These are phyloP conservation scores for Epinotia brunnichana DNA, from an alignment of 2,888 invertebrate species.

Conservation along the genomic window DNA sequence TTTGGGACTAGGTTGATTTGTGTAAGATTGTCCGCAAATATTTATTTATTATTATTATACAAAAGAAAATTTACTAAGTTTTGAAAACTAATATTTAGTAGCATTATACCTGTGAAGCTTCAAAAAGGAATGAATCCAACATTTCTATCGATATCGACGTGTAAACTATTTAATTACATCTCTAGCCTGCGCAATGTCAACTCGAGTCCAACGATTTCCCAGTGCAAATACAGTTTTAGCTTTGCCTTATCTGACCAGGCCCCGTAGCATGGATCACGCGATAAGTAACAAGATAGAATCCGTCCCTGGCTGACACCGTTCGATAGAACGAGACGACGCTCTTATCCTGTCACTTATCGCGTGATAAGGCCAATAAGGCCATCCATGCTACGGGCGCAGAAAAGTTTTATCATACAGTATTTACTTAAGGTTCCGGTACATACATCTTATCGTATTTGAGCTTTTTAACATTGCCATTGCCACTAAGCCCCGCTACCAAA, in stretches of 20 bases:
- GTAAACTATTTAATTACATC: slow-evolving; percentile 48
- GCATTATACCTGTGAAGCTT: not conserved
- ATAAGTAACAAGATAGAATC: no score
- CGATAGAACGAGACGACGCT: no score
- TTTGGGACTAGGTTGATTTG: no score
- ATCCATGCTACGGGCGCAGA: no score
- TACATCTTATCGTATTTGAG: not conserved
- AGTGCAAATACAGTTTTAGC: slow-evolving; percentile 58
- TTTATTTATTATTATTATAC: no score
- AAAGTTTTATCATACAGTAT: not conserved
- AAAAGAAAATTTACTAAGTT: not conserved
- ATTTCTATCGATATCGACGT: slow-evolving; percentile 47
- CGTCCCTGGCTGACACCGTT: no score
- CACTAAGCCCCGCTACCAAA: no score
- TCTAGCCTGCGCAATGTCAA: slow-evolving; percentile 57
- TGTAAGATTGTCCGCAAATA: no score
- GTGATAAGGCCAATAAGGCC: no score
- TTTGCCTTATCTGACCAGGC: not conserved
- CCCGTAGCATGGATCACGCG: no score
- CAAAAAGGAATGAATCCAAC: not conserved
- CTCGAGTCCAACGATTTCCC: slow-evolving; percentile 55
- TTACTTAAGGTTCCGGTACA: not conserved
- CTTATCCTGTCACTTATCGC: no score
- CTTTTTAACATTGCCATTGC: no score
- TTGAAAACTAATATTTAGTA: not conserved